Conservation (phyloP, 2,888 invertebrate genomes). For the Hartigia nigra region DNA sequence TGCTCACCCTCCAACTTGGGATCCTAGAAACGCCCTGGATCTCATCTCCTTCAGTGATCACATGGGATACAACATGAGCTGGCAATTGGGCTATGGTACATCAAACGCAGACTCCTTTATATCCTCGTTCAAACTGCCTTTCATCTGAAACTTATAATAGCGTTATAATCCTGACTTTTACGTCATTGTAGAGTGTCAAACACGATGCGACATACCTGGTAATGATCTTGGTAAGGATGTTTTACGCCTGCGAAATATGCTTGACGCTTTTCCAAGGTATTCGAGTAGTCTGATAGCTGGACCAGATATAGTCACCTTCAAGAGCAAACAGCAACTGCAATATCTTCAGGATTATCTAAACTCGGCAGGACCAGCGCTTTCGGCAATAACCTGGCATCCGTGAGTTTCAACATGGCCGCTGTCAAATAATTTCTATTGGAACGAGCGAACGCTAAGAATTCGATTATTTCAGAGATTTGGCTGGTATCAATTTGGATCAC, state of each 20-base stretch:
- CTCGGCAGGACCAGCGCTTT: conserved; percentile 70
- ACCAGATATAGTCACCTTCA: conserved; percentile 63
- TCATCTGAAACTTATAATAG: background rate
- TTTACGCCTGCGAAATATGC: conserved; percentile 70
- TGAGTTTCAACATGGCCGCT: conserved; percentile 64
- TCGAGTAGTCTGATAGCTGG: conserved; percentile 59
- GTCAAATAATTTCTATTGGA: background rate
- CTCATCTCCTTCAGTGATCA: conserved; percentile 77
- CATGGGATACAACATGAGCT: conserved; percentile 74
- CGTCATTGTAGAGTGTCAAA: conserved; percentile 52
- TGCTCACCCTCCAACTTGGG: conserved; percentile 69
- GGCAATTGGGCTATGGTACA: conserved; percentile 81
- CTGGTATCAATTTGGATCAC: conserved; percentile 39
- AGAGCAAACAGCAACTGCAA: conserved; percentile 51
- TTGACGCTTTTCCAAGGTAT: conserved; percentile 72
- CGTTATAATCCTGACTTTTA: background rate
- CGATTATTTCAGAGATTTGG: conserved; percentile 42
- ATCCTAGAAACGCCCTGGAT: conserved; percentile 74
- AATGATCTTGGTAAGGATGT: conserved; percentile 61
- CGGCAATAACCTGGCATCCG: conserved; percentile 81
- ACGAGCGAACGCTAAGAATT: background rate
- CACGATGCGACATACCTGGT: conserved; percentile 52
- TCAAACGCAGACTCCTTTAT: background rate
- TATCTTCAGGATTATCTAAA: conserved; percentile 62
- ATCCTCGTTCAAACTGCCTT: background rate